Evolutionary conservation across 2,113 vertebrate genomes (phyloP), one percentile per base, ranked within the genome.

Genomic region (Aphyosemion australe): DNA sequence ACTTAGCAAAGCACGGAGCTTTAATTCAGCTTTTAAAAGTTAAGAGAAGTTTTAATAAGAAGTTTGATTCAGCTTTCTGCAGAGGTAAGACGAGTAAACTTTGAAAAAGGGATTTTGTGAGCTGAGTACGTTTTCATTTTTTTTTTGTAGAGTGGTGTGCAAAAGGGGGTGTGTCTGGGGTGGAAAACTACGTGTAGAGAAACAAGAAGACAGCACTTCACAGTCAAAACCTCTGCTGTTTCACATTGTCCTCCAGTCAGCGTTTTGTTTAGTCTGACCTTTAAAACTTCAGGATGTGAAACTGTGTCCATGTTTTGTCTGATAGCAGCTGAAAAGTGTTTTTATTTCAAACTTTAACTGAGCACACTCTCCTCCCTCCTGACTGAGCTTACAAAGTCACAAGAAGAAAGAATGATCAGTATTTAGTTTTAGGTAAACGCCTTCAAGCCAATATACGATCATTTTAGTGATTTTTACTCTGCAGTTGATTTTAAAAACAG

Each of bases 101-200:
- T 58, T 52, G 2, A 45, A 8, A 63, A 2, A 26, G 26, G 14
- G 34, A 18, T 63, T 72, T 72, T 58, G 15, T 56, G 37, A 42
- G 39, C 45, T 18, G 0, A 42, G 41, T 37, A 39, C 26, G 42
- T 59, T 31, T 18, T 39, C 34, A 37, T 62, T 34, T 70, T 50
- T 4, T 19, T 49, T 73, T 65, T 15, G 42, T 20, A 48, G 83
- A 73, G 84, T 78, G 20, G 84, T 86, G 86, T 88, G 85, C 82
- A 86, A 84, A 87, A 80, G 84, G 89, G 86, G 88, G 88, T 80
- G 89, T 90, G 89, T 88, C 89, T 39, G 62, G 12, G 45, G 80
- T 58, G 50, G 61, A 70, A 60, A 53, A 8, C 37, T 26, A 14
- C 82, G 53, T 59, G 16, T 57, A 61, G 63, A 55, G 69, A 84